Conservation (phyloP, 2,888 invertebrate species). For the Lasioglossum malachurum region DNA sequence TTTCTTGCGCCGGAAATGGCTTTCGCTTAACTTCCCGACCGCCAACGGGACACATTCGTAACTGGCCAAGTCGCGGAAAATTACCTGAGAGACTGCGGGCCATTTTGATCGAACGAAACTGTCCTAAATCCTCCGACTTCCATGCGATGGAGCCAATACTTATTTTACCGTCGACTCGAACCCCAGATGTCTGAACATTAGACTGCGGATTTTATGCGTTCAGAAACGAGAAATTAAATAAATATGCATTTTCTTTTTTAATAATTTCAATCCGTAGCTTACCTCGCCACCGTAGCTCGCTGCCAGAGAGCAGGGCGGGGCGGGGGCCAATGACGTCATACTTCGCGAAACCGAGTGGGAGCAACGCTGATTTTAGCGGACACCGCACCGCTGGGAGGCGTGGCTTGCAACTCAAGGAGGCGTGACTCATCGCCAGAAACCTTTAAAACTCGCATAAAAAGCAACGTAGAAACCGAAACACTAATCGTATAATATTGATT, state of each 20-base stretch:
- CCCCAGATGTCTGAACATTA: background rate
- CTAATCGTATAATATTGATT: background rate
- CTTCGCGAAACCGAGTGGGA: background rate
- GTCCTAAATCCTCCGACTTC: background rate
- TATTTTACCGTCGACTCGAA: background rate
- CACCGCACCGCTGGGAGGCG: background rate
- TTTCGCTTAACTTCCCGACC: background rate
- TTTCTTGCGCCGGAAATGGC: background rate
- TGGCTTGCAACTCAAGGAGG: background rate
- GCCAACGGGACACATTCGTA: background rate
- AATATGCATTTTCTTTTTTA: no score
- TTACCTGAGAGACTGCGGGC: background rate
- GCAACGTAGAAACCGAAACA: background rate
- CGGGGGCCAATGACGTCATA: background rate
- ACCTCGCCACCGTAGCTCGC: background rate
- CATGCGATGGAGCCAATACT: background rate
- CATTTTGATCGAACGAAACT: background rate
- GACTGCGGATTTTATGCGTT: no score
- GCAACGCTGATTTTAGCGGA: no score
- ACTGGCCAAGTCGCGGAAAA: background rate
- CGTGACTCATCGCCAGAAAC: background rate
- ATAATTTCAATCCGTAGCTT: no score
- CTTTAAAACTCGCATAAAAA: background rate
- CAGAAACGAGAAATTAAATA: background rate
- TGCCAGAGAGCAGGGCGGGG: background rate